Evolutionary conservation across 2,888 invertebrate species (phyloP), one percentile per base, ranked within the genome.

Genomic region (Labia minor): DNA sequence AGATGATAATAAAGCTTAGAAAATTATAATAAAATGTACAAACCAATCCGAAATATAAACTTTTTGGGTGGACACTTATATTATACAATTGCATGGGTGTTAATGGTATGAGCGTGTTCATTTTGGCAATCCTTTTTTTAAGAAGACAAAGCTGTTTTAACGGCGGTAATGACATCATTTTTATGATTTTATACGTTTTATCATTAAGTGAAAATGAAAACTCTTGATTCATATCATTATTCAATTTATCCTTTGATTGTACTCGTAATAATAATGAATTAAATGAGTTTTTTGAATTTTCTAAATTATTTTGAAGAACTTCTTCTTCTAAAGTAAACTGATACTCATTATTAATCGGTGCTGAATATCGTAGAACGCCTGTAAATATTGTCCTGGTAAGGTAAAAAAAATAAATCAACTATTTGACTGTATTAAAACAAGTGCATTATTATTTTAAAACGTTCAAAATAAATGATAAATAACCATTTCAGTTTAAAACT

Each of bases 41-140:
- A 69, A 76, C 76, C 71, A 71, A 72, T 62, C 75, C 76, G 64
- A 76, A 76, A 62, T 73, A 72, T 69, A 76, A 74, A 10, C 72
- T 69, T 14, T 68, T 72, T 1, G 81, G 80, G 18, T 70, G 72
- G 16, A 81, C 74, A 65, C 73, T 74, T 10, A 81, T 72, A 37
- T 77, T 77, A 67, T 76, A 76, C 21, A 81, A 74, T 68, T 78
- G 75, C 37, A 75, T 72, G 0, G 80, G 79, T 1, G 78, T 73
- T 37, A 81, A 69, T 0, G 78, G 76, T 37, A 78, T 72, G 14
- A 49, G 49, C n/a, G 49, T 49, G 49, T 16, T 49, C 49, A 49
- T 49, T 49, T 49, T 49, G 8, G 16, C 16, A 49, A n/a, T 14
- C 49, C 14, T 3, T 26, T 26, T 16, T 3, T 49, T 14, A 8